Evolutionary conservation across 2,797 vertebrate species (phyloP).

Genomic region (Nyctalus aviator): DNA sequence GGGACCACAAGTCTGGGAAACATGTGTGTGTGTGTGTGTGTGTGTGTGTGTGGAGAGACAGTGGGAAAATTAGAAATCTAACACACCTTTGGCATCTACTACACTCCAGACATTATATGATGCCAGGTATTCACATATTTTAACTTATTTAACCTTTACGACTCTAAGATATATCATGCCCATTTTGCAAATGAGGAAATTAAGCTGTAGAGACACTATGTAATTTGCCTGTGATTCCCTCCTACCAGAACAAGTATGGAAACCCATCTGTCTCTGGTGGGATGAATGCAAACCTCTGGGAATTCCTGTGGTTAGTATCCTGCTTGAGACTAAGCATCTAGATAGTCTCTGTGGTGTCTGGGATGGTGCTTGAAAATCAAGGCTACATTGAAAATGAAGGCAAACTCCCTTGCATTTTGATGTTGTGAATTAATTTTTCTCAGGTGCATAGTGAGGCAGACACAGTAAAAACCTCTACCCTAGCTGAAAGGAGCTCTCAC

Average conservation of each 20-base stretch:
- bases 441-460: not conserved
- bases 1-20: not conserved
- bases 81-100: too few species aligned
- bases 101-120: not conserved
- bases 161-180: not conserved
- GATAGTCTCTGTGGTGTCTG: not conserved
- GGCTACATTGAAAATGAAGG: not conserved
- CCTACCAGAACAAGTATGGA: not conserved
- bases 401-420: not conserved
- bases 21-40: too few species aligned
- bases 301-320: not conserved
- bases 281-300: not conserved
- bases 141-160: not conserved
- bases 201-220: not conserved
- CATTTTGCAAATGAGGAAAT: not conserved
- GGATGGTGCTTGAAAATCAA: not conserved
- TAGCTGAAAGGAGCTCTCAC: rapidly evolving
- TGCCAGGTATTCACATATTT: not conserved
- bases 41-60: not conserved
- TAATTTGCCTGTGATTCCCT: not conserved
- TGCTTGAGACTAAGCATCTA: not conserved
- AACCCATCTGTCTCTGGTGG: not conserved
- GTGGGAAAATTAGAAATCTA: not conserved
- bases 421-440: not conserved
- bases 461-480: not conserved